Evolutionary conservation across 2,797 vertebrate species (phyloP).

Genomic region (Antennarius maculatus): DNA sequence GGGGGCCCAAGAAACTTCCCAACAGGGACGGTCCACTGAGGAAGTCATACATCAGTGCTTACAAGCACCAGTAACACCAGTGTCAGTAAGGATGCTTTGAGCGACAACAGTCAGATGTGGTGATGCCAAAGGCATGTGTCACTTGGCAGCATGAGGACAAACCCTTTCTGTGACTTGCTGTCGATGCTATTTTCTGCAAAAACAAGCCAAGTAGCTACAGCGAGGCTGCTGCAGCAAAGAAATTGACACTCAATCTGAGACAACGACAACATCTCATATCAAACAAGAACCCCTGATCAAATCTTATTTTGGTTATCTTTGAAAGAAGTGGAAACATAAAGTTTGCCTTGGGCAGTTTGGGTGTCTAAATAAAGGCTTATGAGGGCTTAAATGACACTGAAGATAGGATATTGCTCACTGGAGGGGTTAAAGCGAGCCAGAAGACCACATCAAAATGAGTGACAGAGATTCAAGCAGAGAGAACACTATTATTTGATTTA

Average conservation of each 20-base stretch:
- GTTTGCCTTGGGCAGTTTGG: constrained; percentile 50
- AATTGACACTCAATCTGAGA: constrained; percentile 15
- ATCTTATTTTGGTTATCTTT: constrained; percentile 17
- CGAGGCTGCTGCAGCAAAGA: constrained; percentile 20
- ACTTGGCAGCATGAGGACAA: constrained; percentile 45
- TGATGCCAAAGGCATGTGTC: constrained; percentile 52
- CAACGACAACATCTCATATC: background rate
- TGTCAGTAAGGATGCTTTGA: constrained; percentile 46
- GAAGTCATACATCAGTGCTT: constrained; percentile 63
- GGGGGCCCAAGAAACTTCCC: constrained; percentile 25
- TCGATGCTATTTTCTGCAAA: constrained; percentile 29
- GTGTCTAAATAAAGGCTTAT: constrained; percentile 17
- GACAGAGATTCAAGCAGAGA: constrained; percentile 1
- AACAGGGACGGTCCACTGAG: constrained; percentile 28
- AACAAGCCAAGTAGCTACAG: constrained; percentile 22
- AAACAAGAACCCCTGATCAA: constrained; percentile 25
- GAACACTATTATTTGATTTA: background rate
- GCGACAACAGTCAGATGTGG: constrained; percentile 41
- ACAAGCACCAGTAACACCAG: constrained; percentile 38
- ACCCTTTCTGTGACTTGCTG: constrained; percentile 33
- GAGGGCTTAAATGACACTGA: constrained; percentile 38
- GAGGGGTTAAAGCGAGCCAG: constrained; percentile 13
- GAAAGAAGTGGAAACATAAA: constrained; percentile 52
- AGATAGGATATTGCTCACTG: constrained; percentile 30
- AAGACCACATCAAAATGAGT: constrained; percentile 11